Conservation (phyloP, 1,140 invertebrate species). For the Phortica variegata region DNA sequence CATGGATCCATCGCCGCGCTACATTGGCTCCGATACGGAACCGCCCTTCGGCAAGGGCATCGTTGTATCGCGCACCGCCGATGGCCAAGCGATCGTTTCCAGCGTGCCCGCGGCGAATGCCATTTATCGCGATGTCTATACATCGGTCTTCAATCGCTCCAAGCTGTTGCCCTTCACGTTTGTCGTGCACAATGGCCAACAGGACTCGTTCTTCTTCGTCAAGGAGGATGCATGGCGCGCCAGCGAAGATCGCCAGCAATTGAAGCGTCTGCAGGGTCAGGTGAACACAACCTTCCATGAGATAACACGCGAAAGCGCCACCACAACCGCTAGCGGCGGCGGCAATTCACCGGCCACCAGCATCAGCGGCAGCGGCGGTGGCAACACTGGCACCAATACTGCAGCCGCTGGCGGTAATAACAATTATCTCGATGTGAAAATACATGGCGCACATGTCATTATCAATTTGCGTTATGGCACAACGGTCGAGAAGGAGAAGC, state of each 20-base stretch:
- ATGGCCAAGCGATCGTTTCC: slow-evolving; percentile 80
- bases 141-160: slow-evolving; percentile 90
- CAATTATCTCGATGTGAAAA: slow-evolving; percentile 79
- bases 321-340: slow-evolving; percentile 3
- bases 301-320: slow-evolving; percentile 67
- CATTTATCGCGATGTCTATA: slow-evolving; percentile 89
- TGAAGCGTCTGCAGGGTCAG: slow-evolving; percentile 85
- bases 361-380: not conserved
- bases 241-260: slow-evolving; percentile 80
- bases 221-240: slow-evolving; percentile 88
- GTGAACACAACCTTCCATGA: slow-evolving; percentile 93
- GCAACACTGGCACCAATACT: not conserved
- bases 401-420: slow-evolving; percentile 56
- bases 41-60: slow-evolving; percentile 90
- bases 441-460: slow-evolving; percentile 78
- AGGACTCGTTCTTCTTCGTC: slow-evolving; percentile 94
- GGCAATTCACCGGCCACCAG: not conserved
- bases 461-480: slow-evolving; percentile 88
- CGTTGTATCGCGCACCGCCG: slow-evolving; percentile 75
- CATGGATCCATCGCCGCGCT: slow-evolving; percentile 68
- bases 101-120: slow-evolving; percentile 83
- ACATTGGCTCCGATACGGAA: slow-evolving; percentile 74
- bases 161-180: slow-evolving; percentile 85
- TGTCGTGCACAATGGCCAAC: slow-evolving; percentile 82
- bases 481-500: slow-evolving; percentile 82